Conservation (phyloP, 2,888 invertebrate genomes). For the Philereme vetulata region DNA sequence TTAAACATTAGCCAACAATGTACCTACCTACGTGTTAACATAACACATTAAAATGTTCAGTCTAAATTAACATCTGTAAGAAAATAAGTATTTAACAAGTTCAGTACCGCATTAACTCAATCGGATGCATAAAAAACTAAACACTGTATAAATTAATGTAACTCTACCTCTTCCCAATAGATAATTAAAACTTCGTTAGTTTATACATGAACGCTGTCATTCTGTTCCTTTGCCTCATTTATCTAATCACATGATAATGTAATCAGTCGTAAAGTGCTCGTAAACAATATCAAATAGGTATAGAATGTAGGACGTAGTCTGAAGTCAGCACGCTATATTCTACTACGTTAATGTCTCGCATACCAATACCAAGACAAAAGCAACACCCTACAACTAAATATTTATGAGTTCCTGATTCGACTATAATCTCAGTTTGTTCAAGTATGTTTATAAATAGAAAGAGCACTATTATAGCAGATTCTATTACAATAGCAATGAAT, state of each 20-base stretch:
- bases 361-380: slow-evolving; percentile 20
- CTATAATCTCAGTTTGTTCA: slow-evolving; percentile 23
- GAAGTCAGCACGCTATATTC: slow-evolving; percentile 6
- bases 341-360: slow-evolving; percentile 14
- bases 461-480: slow-evolving; percentile 48
- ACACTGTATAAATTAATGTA: not conserved
- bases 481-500: slow-evolving; percentile 62
- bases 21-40: no score
- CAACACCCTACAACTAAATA: slow-evolving; percentile 34
- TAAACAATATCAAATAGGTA: slow-evolving; percentile 17
- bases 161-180: not conserved
- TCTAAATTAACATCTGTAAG: no score
- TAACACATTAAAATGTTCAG: no score
- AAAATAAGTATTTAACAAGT: no score
- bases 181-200: not conserved
- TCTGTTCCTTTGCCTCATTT: slow-evolving; percentile 17
- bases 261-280: slow-evolving; percentile 28
- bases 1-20: no score
- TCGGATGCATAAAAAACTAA: no score
- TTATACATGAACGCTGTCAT: slow-evolving; percentile 2
- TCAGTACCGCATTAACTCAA: no score
- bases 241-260: slow-evolving; percentile 32
- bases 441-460: slow-evolving; percentile 54
- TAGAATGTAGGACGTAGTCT: slow-evolving; percentile 4
- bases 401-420: slow-evolving; percentile 41